Conservation (phyloP, 53 echinoderm and acorn worm genomes). For the Mesocentrotus franciscanus region DNA sequence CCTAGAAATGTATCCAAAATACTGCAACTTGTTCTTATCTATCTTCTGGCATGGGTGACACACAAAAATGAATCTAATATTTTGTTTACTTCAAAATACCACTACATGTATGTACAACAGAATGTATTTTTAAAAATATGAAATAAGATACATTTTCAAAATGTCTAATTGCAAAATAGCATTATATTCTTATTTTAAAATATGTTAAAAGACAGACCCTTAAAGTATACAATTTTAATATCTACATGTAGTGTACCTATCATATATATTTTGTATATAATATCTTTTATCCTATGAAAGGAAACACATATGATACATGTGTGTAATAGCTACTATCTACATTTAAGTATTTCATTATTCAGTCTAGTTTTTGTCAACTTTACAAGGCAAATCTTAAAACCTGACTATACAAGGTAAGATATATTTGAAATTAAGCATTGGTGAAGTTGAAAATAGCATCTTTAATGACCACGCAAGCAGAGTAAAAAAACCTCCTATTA, state of each 20-base stretch:
- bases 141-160: background rate
- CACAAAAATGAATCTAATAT: too few species aligned
- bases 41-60: too few species aligned
- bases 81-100: too few species aligned
- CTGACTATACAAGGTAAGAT: too few species aligned
- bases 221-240: background rate
- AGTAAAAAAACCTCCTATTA: too few species aligned
- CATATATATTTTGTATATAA: background rate
- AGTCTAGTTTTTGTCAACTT: background rate
- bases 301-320: background rate
- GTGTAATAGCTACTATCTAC: too few species aligned
- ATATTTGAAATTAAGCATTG: too few species aligned
- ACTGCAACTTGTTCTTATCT: too few species aligned
- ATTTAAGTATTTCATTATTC: background rate
- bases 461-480: too few species aligned
- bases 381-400: background rate
- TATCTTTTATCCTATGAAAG: background rate
- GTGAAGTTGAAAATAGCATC: too few species aligned
- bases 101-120: too few species aligned
- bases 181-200: background rate
- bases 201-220: background rate
- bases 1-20: too few species aligned
- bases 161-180: background rate
- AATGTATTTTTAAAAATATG: background rate
- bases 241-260: background rate